Evolutionary conservation across 2,797 vertebrate genomes (phyloP).

Genomic region (Zenarchopterus dispar): DNA sequence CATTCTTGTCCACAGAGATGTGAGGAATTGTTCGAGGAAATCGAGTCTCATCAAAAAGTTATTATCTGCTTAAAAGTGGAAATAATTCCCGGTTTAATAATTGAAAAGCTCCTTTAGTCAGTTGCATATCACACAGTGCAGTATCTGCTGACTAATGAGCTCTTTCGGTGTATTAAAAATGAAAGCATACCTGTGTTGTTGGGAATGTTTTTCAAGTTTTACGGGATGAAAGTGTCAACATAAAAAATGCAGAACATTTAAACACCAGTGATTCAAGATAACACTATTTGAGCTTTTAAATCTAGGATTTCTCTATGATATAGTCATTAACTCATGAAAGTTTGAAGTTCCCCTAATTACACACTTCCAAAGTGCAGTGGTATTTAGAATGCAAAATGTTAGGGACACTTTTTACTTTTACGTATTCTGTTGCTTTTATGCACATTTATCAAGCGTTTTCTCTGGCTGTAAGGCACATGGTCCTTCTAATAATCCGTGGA

Average conservation of each 20-base stretch:
- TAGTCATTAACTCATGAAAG: constrained; percentile 38
- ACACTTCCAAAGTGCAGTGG: constrained; percentile 14
- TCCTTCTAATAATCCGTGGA: constrained; percentile 38
- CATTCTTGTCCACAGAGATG: constrained; percentile 14
- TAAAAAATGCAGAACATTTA: background rate
- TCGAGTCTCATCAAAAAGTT: constrained; percentile 24
- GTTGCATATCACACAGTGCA: constrained; percentile 7
- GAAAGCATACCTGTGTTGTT: constrained; percentile 6
- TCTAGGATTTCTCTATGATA: background rate
- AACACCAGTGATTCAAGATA: too few species aligned
- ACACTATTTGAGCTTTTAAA: too few species aligned
- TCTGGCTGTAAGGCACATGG: constrained; percentile 1
- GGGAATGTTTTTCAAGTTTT: too few species aligned
- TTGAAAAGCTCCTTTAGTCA: constrained; percentile 18
- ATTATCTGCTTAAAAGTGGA: constrained; percentile 23
- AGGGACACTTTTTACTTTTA: constrained; percentile 34
- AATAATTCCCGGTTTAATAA: constrained; percentile 22
- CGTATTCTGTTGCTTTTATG: constrained; percentile 16
- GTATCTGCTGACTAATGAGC: background rate
- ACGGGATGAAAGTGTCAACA: background rate
- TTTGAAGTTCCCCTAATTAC: constrained; percentile 35
- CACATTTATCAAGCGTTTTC: constrained; percentile 36
- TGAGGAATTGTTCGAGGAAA: constrained; percentile 12
- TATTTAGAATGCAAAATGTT: constrained; percentile 49
- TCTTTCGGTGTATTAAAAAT: constrained; percentile 13